Base-by-base conservation (phyloP, 2,113 vertebrate genomes). In the Carassius auratus region DNA sequence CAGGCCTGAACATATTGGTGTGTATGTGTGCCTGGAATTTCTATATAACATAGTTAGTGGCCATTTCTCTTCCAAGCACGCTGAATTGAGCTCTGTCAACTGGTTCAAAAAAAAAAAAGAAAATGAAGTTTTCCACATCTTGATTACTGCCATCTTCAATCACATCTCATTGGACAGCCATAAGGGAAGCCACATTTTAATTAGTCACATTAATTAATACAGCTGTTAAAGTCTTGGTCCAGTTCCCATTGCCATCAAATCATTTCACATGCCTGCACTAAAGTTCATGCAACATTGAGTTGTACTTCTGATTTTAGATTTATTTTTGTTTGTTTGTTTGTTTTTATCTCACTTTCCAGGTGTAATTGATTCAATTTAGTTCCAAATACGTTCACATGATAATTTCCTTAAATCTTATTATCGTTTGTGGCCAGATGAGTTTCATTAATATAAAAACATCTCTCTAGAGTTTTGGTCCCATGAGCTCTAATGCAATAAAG, bases 201-300 rank as follows among this genome's bases (percentile, higher is more conserved):
- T 90, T 90, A 90, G 89, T 84, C 80, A 81, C 84, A 84, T 85
- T 88, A 90, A 88, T 88, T 84, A 90, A 88, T 88, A 83, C 87
- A 88, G 89, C 85, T 88, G 89, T 89, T 89, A 74, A 76, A 87
- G 86, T 86, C 85, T 85, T 81, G 86, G 83, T 87, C 87, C 79
- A 83, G 55, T 84, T 89, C 73, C 55, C 85, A 66, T 76, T 66
- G 66, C 83, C 82, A 81, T 80, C 82, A 85, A 85, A 68, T 73
- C 38, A 68, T 86, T 74, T 64, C 64, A 30, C 38, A 30, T 85
- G 71, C 75, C 19, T 55, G 52, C 69, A 52, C 80, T 33, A 71
- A 19, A 71, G 48, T 83, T 83, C 81, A 83, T 10, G 81, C 66
- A 71, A 83, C 81, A 57, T 38, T 55, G 64, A 71, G 62, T 82